phyloP scores from a whole-genome alignment of 2,888 invertebrate genomes.

The Agrochola circellaris region DNA sequence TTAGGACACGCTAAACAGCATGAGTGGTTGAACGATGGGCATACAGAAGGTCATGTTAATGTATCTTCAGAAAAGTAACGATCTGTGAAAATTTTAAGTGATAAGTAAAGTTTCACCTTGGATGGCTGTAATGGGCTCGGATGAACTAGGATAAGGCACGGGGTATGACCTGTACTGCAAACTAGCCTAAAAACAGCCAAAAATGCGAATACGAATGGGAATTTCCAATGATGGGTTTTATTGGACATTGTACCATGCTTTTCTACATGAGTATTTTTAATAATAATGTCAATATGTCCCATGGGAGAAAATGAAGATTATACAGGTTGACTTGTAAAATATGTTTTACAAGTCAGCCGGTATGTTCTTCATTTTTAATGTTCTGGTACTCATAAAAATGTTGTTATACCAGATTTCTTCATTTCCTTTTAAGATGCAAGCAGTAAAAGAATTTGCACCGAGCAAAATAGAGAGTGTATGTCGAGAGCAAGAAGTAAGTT shows the following conservation, averaged over 20 bases:
- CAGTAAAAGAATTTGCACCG: slow-evolving; percentile 43
- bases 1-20: neutral
- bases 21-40: neutral
- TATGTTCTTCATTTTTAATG: neutral
- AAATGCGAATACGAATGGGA: neutral
- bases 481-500: slow-evolving; percentile 39
- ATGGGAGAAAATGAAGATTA: too few species aligned
- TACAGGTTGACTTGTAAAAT: too few species aligned
- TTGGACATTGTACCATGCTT: neutral
- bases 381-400: neutral
- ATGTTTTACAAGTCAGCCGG: too few species aligned
- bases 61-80: neutral
- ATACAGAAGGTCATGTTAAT: neutral
- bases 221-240: too few species aligned
- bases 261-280: neutral
- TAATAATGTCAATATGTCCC: neutral
- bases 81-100: neutral
- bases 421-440: slow-evolving; percentile 40
- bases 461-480: neutral
- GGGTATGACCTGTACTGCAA: neutral
- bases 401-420: neutral
- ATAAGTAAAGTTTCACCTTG: neutral
- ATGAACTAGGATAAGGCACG: neutral
- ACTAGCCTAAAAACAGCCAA: neutral
- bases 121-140: neutral